Evolutionary conservation across 2,888 invertebrate species (phyloP), one percentile per base, ranked within the genome.

Genomic region (Fabriciana adippe): DNA sequence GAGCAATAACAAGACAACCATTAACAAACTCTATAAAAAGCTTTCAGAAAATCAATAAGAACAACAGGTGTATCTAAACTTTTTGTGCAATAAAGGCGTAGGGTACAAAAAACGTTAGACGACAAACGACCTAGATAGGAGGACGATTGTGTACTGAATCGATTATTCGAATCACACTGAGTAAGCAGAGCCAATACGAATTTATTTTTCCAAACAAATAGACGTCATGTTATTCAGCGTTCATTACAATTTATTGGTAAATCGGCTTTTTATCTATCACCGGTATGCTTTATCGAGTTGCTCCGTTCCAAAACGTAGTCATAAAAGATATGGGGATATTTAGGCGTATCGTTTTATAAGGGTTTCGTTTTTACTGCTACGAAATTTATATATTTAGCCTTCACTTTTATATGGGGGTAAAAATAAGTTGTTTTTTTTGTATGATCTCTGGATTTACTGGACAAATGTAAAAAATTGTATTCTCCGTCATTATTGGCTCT

Each of bases 161-260:
- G 61, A 51, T 61, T 61, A 61, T 51, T 16, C 51, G 61, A 61
- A 61, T 61, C 35, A 61, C 50, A 51, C 51, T 61, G 26, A 59
- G 57, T 59, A 59, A 59, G 57, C 64, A 57, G 51, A 51, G 59
- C 16, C 47, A 60, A 31, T 53, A 21, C 47, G 59, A 66, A 66
- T 47, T 48, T 62, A 66, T 47, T 54, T 54, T 41, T 47, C 53
- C 59, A 54, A 31, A 47, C 65, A 66, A 57, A 65, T 57, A 57
- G 16, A 65, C 47, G 59, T 59, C 54, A 54, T 47, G 53, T 48
- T 64, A 47, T 50, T 66, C 53, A 57, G 45, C 59, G 54, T 66
- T 59, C 59, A 59, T 66, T 66, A 66, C 65, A 59, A 59, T 66
- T 66, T 66, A 66, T 66, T 41, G 54, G 65, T n/a, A 66, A 66